phyloP scores from a whole-genome alignment of 2,113 vertebrate species.

The Menidia beryllina region DNA sequence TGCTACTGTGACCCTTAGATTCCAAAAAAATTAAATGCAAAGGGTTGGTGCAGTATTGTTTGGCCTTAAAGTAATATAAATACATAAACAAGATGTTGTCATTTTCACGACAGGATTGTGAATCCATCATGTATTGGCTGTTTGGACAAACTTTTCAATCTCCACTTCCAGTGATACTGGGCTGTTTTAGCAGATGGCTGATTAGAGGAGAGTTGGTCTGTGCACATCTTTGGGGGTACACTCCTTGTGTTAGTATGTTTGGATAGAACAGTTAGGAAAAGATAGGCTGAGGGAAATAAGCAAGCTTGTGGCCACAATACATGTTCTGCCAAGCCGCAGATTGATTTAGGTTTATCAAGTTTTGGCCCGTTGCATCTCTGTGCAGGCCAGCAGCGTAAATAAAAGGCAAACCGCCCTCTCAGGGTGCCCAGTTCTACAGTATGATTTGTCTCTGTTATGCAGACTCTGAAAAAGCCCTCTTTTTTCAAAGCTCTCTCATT shows the following conservation, averaged over 20 bases:
- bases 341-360: conserved; percentile 59
- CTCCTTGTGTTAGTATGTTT: conserved; percentile 23
- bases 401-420: conserved; percentile 35
- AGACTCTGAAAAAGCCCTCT: conserved; percentile 31
- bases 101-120: too few species aligned
- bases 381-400: conserved; percentile 52
- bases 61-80: too few species aligned
- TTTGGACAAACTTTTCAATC: too few species aligned
- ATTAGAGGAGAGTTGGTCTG: not conserved
- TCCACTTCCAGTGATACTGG: too few species aligned
- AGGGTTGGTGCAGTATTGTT: too few species aligned
- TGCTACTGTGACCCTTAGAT: too few species aligned
- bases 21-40: too few species aligned
- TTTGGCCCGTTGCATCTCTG: conserved; percentile 42
- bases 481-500: conserved; percentile 43
- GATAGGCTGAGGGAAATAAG: conserved; percentile 35
- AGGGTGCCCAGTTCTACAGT: conserved; percentile 29
- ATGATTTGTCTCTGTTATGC: conserved; percentile 34
- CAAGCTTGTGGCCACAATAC: conserved; percentile 27
- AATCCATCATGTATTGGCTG: too few species aligned
- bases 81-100: too few species aligned
- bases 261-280: conserved; percentile 1
- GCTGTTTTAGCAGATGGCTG: not conserved
- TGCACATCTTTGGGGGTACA: conserved; percentile 24
- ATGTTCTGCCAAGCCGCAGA: conserved; percentile 41